phyloP scores from a whole-genome alignment of 2,888 invertebrate species.

The Stenolophus ochropezus region DNA sequence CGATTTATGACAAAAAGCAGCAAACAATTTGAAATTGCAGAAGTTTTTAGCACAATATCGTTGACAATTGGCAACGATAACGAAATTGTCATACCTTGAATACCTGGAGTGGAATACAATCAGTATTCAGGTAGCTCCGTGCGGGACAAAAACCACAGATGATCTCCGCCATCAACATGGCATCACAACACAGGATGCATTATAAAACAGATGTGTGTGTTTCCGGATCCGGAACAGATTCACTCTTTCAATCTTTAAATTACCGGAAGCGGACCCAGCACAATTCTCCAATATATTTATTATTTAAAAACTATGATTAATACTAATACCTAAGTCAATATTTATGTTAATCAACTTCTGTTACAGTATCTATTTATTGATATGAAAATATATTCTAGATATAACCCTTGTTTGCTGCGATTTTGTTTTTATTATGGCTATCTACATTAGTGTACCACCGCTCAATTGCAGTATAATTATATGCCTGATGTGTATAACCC shows the following conservation, averaged over 20 bases:
- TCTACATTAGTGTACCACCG: too few relatives aligned
- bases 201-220: constrained; percentile 20
- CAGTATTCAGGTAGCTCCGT: not conserved
- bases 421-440: too few relatives aligned
- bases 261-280: not conserved
- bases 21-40: not conserved
- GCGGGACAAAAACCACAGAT: not conserved
- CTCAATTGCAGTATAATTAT: too few relatives aligned
- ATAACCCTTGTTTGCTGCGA: too few relatives aligned
- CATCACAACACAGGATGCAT: constrained; percentile 4
- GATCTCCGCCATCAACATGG: not conserved
- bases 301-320: not conserved
- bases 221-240: not conserved
- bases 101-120: not conserved
- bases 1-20: not conserved
- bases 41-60: not conserved
- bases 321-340: not conserved
- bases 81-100: not conserved
- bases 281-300: not conserved
- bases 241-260: constrained; percentile 21
- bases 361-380: too few relatives aligned
- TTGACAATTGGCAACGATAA: not conserved
- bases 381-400: too few relatives aligned
- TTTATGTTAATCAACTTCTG: not conserved
- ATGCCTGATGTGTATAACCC: too few relatives aligned